Base-by-base conservation (phyloP, 2,888 invertebrate species). In the Calliopum simillimum region DNA sequence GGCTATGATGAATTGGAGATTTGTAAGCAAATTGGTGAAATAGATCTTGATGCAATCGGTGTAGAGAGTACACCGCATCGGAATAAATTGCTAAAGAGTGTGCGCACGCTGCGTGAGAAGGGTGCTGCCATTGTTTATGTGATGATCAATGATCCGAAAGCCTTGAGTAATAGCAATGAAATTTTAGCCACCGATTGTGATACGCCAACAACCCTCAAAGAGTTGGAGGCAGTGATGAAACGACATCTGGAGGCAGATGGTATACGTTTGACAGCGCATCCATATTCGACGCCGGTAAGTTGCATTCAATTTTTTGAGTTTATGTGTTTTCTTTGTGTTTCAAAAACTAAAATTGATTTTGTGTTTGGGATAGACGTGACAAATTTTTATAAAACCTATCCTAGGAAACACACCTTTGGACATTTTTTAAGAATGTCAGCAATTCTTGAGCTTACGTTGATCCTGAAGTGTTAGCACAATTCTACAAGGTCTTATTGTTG, bases 1-100 rank as follows among this genome's bases (percentile, higher is more conserved):
- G 97, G 97, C 76, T 97, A 97, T 88, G 97, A 97, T 87, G 97
- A 97, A 87, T 89, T 97, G 85, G 97, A 97, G 89, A 96, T 97
- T 84, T 97, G 97, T 88, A 97, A 97, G 87, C 96, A 96, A 88
- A 95, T 97, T 83, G 96, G 96, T 67, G 95, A 96, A 86, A 95
- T 96, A 73, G 97, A 97, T 87, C 88, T 97, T 86, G 97, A 97
- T 86, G 97, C 97, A 58, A 97, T 97, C 85, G 97, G 96, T 46
- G 97, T 97, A 71, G 91, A 94, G 77, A 94, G 94, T 84, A 91
- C 91, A 74, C 89, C 90, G 75, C 96, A 97, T 86, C 91, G 96
- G 41, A 90, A 90, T 79, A 89, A 93, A 76, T 87, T 97, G 76
- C 87, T 96, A 81, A 93, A 94, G 83, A 96, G 96, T 72, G 94